Evolutionary conservation across 1,140 invertebrate species (phyloP).

Genomic region (Drosophila subobscura): DNA sequence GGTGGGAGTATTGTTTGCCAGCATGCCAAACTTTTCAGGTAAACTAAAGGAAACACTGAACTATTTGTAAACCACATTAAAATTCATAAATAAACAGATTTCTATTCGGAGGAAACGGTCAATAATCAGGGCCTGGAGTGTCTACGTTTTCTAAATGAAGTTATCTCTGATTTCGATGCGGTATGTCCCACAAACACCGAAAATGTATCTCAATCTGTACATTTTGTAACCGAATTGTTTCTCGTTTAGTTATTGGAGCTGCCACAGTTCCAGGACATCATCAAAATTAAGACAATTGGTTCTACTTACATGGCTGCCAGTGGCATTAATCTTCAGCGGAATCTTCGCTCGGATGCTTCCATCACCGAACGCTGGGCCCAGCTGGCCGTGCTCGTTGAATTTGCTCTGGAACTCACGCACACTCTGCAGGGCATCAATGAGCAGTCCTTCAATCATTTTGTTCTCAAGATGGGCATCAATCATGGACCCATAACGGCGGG

Average conservation of each 20-base stretch:
- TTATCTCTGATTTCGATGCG: constrained; percentile 98
- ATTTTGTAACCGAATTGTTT: background rate
- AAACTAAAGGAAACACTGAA: constrained; percentile 1
- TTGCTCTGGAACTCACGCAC: constrained; percentile 94
- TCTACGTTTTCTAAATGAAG: constrained; percentile 97
- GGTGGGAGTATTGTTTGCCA: constrained; percentile 96
- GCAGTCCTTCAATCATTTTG: constrained; percentile 98
- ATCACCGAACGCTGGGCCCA: constrained; percentile 92
- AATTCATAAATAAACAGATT: constrained; percentile 86
- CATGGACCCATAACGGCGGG: constrained; percentile 97
- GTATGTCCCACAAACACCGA: constrained; percentile 85
- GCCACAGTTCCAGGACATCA: constrained; percentile 93
- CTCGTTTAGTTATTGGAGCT: constrained; percentile 90
- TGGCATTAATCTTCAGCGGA: constrained; percentile 90
- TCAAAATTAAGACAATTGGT: constrained; percentile 99
- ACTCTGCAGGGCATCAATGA: constrained; percentile 95
- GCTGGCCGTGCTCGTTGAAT: constrained; percentile 93
- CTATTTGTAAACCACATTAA: background rate
- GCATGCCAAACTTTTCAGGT: constrained; percentile 97
- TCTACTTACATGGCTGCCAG: constrained; percentile 99
- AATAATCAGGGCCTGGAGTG: constrained; percentile 98
- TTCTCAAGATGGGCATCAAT: constrained; percentile 97
- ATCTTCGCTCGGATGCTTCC: constrained; percentile 88
- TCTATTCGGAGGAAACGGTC: constrained; percentile 97
- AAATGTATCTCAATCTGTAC: background rate